Conservation (phyloP, 1,140 invertebrate genomes). For the Tribolium castaneum region DNA sequence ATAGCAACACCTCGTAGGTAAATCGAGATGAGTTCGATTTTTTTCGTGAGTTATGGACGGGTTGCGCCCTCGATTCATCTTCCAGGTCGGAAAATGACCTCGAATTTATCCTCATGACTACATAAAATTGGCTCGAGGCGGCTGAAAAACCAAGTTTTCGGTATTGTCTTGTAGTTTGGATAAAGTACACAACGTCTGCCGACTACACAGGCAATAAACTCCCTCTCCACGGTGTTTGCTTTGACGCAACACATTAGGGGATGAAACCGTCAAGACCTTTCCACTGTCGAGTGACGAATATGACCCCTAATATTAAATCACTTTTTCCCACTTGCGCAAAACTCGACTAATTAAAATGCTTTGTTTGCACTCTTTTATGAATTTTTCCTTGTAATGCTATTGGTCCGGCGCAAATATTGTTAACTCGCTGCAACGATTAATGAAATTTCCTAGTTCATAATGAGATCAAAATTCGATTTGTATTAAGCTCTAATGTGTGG, state of each 20-base stretch:
- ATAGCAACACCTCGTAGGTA: background rate
- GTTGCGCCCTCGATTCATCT: background rate
- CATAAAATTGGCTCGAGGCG: background rate
- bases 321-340: background rate
- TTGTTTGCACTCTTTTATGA: background rate
- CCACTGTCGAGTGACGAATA: background rate
- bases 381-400: background rate
- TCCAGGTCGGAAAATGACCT: background rate
- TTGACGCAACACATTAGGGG: conserved; percentile 16
- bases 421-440: background rate
- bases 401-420: background rate
- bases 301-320: background rate
- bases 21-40: background rate
- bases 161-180: background rate
- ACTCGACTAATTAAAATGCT: conserved; percentile 2
- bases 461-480: background rate
- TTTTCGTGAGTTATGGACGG: background rate
- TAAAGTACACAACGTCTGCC: conserved; percentile 1
- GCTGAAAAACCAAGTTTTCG: background rate
- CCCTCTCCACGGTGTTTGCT: conserved; percentile 4
- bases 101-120: background rate
- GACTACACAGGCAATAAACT: conserved; percentile 4
- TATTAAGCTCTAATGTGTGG: background rate
- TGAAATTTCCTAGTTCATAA: conserved; percentile 11
- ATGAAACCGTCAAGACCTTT: background rate